Conservation (phyloP, 2,113 vertebrate genomes). For the Prolemur simus region DNA sequence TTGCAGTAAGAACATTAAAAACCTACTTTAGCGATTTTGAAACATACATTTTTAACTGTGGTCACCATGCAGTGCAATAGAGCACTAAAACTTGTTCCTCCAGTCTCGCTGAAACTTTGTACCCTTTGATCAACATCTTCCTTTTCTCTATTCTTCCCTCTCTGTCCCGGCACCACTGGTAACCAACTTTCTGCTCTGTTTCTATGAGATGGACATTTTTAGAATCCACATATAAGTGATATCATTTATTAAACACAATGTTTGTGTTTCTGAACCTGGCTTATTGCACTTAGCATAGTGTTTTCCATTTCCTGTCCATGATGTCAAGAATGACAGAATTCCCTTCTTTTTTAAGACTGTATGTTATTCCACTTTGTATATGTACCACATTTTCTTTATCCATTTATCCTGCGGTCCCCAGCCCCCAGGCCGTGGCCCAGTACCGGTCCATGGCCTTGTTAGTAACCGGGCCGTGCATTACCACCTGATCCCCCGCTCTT, state of each 20-base stretch:
- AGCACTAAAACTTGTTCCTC: not conserved
- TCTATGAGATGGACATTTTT: not conserved
- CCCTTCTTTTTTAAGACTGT: not conserved
- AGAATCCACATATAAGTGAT: not conserved
- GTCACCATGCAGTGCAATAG: not conserved
- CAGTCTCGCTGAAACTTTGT: not conserved
- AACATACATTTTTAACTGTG: not conserved
- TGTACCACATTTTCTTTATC: not conserved
- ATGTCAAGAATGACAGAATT: not conserved
- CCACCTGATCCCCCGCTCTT: no score
- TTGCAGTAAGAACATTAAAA: not conserved
- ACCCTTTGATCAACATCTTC: not conserved
- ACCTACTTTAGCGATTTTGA: not conserved
- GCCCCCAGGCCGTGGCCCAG: no score
- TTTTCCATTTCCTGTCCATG: not conserved
- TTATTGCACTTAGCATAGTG: not conserved
- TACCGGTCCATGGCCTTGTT: no score
- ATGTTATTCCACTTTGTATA: not conserved
- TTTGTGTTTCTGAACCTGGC: not conserved
- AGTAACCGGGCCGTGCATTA: no score
- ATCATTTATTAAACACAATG: not conserved
- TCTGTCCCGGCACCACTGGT: not conserved
- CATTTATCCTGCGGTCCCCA: not conserved
- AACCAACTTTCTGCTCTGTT: not conserved
- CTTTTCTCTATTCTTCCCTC: not conserved